Base-by-base conservation (phyloP, 2,113 vertebrate genomes). In the Connochaetes taurinus region DNA sequence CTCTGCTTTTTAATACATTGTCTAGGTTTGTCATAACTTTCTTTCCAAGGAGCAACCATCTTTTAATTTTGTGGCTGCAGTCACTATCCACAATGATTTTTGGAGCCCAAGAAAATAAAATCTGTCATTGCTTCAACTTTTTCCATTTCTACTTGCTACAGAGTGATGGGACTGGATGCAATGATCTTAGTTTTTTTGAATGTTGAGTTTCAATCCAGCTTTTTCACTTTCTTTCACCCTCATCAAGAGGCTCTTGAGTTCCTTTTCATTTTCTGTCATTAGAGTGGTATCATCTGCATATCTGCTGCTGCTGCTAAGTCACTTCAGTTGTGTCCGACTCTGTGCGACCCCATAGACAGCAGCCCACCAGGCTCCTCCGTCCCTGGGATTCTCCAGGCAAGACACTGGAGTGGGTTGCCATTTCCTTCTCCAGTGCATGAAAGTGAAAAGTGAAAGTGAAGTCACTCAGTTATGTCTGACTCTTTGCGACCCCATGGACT, bases 301-400 rank as follows among this genome's bases (percentile, higher is more conserved):
- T 74, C 36, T 40, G 71, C 29, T 62, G 60, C 29, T 62, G 60
- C 60, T 62, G 13, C 29, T 62, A 33, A 33, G 60, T 62, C 3
- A 3, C 29, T 62, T 62, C 58, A 62, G 29, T 31, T 2, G 0
- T 31, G 29, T 31, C 60, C 6, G 0, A 62, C 13, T 62, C 60
- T 62, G 60, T 62, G 29, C 14, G 0, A 62, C 60, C 60, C 60
- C 60, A 16, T 3, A 33, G 60, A 62, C 14, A 16, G 29, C 29
- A 62, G 60, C 29, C 60, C 29, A 62, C 29, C 29, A 33, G 60
- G 29, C 29, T 62, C 29, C 31, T 58, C 57, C 5, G 2, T 29
- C 57, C 57, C 25, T 58, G 57, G 57, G 57, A 58, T 58, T 58
- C 57, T 29, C 25, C 27, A 58, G 57, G 57, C 25, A 29, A 58